Conservation (phyloP, 2,113 vertebrate genomes). For the Rhynchomys soricoides region DNA sequence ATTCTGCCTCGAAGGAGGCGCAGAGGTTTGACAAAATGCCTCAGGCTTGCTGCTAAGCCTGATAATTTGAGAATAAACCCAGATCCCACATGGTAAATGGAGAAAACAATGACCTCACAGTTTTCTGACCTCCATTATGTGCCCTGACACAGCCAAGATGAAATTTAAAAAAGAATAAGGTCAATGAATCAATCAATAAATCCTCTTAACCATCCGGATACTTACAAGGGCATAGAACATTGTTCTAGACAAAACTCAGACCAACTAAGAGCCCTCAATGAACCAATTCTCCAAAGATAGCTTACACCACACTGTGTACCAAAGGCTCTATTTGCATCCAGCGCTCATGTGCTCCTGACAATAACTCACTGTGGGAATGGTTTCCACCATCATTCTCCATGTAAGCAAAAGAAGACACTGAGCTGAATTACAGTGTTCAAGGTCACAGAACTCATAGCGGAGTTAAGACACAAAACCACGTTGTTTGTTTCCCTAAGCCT, state of each 20-base stretch:
- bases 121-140: too few relatives aligned
- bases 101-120: background rate
- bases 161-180: background rate
- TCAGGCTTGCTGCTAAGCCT: background rate
- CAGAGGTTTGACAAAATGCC: background rate
- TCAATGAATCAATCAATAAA: too few relatives aligned
- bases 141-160: background rate
- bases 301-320: background rate
- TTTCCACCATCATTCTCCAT: constrained; percentile 8
- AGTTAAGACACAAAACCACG: background rate
- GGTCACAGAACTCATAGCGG: background rate
- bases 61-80: background rate
- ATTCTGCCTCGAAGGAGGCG: background rate
- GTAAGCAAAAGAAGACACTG: background rate
- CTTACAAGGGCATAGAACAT: background rate
- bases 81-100: background rate
- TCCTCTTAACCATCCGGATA: background rate
- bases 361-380: background rate
- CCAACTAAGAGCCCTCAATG: background rate
- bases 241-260: background rate
- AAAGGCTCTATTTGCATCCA: background rate
- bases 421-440: background rate
- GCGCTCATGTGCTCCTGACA: background rate
- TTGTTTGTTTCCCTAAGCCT: background rate
- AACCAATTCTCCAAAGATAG: background rate